A percentile compares a stretch with the other conserved stretches of the same genome.
phyloP scores from a whole-genome alignment of 2,113 vertebrate genomes.

The Chaetops frenatus region DNA sequence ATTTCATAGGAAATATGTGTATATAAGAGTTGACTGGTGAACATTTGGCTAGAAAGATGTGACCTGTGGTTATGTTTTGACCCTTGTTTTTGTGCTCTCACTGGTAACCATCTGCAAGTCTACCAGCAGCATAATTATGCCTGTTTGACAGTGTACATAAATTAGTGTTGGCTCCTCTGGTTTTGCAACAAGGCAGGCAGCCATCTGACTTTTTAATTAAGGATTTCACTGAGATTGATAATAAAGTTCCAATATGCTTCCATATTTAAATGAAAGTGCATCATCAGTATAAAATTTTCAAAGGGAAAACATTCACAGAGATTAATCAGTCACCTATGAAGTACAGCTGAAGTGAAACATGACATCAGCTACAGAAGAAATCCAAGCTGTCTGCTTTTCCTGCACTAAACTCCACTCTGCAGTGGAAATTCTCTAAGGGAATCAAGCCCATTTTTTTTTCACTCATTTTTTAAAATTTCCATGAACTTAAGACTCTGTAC shows the following conservation, averaged over 20 bases:
- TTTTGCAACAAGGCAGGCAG: conserved; percentile 25
- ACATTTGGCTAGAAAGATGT: conserved; percentile 31
- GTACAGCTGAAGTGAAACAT: not conserved
- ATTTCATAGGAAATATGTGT: not conserved
- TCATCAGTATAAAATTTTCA: not conserved
- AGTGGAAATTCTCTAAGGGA: not conserved
- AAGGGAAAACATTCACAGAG: not conserved
- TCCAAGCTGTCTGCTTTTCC: not conserved
- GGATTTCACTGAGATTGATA: conserved; percentile 19
- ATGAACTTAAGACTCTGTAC: not conserved
- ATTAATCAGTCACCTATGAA: not conserved
- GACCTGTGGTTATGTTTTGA: conserved; percentile 18
- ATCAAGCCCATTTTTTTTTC: not conserved
- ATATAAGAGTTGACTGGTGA: not conserved
- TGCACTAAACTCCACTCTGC: not conserved
- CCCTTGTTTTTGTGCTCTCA: conserved; percentile 13
- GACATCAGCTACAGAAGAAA: not conserved
- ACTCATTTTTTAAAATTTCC: not conserved
- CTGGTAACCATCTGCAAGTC: conserved; percentile 29
- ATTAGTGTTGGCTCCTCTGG: conserved; percentile 43
- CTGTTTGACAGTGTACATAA: conserved; percentile 40
- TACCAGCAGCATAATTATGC: conserved; percentile 32
- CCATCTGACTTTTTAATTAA: conserved; percentile 58
- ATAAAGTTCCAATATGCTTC: conserved; percentile 19
- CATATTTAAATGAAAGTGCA: conserved; percentile 15